These are phyloP conservation scores for Myotis planiceps DNA, from an alignment of 2,797 vertebrate genomes.

Conservation along the genomic window DNA sequence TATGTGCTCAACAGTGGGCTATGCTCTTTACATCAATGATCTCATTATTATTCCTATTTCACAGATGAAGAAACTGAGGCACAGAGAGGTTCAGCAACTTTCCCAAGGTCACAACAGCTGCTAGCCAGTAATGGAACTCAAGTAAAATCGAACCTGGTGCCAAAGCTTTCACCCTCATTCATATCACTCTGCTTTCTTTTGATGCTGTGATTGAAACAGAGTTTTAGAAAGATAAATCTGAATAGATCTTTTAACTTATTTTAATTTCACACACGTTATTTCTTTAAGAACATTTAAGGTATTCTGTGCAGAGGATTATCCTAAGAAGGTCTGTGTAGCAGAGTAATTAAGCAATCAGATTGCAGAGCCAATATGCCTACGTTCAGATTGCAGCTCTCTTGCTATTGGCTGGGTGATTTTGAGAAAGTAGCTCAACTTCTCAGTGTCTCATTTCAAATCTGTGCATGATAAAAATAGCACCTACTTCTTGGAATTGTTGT, in stretches of 20 bases:
- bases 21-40: background rate
- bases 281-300: background rate
- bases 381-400: conserved; percentile 22
- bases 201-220: background rate
- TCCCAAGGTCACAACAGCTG: background rate
- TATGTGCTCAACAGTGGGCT: background rate
- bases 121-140: background rate
- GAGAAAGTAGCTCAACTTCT: background rate
- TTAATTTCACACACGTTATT: background rate
- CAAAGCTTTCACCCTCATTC: background rate
- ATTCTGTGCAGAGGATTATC: background rate
- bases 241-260: background rate
- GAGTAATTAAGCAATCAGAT: background rate
- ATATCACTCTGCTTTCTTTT: background rate
- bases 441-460: background rate
- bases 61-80: background rate
- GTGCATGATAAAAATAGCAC: background rate
- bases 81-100: background rate
- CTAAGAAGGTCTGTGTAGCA: background rate
- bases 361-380: background rate
- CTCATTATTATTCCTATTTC: background rate
- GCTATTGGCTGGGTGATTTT: background rate
- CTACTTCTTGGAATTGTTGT: background rate
- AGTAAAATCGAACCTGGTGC: background rate
- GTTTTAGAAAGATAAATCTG: background rate